These are phyloP conservation scores for Larimichthys polyactis DNA, from an alignment of 2,113 vertebrate genomes.

Conservation along the genomic window DNA sequence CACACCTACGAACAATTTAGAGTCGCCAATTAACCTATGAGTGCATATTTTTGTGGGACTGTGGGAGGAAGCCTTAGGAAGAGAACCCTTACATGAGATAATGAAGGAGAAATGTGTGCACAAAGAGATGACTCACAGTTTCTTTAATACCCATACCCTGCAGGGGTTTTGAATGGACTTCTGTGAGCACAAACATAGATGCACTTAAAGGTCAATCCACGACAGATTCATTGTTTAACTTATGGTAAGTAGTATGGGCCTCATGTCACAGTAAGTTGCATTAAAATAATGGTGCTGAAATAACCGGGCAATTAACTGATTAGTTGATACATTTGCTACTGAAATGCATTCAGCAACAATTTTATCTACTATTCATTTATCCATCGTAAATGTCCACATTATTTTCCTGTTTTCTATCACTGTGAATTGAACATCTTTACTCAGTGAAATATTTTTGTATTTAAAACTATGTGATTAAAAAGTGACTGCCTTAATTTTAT, in stretches of 20 bases:
- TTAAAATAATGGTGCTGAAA: background rate
- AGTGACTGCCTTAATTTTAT: too few relatives aligned
- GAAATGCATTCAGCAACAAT: too few relatives aligned
- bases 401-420: background rate
- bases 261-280: background rate
- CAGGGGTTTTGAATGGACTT: conserved; percentile 18
- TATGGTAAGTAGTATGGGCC: background rate
- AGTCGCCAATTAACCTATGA: too few relatives aligned
- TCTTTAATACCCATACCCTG: conserved; percentile 8
- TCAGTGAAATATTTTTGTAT: background rate
- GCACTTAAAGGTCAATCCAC: background rate
- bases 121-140: background rate
- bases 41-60: too few relatives aligned
- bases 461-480: too few relatives aligned
- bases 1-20: too few relatives aligned
- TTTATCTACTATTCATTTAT: background rate
- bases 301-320: background rate
- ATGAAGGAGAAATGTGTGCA: background rate
- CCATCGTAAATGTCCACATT: background rate
- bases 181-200: conserved; percentile 1
- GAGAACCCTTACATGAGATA: background rate
- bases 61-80: too few relatives aligned
- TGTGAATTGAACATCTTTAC: background rate
- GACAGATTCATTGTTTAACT: background rate
- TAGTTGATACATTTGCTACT: too few relatives aligned